phyloP scores from a whole-genome alignment of 1,140 invertebrate genomes.

The Arctopsyche grandis region DNA sequence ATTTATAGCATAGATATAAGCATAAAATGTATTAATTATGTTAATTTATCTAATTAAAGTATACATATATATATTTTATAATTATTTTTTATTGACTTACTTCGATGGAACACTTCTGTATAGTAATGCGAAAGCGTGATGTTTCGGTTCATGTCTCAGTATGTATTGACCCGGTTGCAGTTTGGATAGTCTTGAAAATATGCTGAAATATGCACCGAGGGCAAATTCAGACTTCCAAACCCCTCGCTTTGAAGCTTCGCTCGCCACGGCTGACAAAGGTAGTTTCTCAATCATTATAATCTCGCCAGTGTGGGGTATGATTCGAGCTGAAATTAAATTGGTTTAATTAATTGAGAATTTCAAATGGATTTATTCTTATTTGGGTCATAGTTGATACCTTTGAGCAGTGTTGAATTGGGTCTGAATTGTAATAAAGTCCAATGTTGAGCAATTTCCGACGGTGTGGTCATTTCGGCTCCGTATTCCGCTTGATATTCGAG shows the following conservation, averaged over 20 bases:
- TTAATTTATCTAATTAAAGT: neutral
- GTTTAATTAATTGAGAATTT: neutral
- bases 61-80: constrained; percentile 11
- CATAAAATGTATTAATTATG: neutral
- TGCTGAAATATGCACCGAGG: constrained; percentile 59
- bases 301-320: constrained; percentile 57
- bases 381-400: constrained; percentile 57
- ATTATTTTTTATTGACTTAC: neutral
- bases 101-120: neutral
- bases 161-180: constrained; percentile 61
- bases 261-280: constrained; percentile 57
- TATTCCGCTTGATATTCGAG: constrained; percentile 63
- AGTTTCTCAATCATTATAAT: constrained; percentile 61
- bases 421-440: constrained; percentile 63
- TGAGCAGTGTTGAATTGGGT: constrained; percentile 60
- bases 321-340: constrained; percentile 58
- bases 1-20: neutral
- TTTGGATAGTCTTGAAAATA: constrained; percentile 57
- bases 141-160: constrained; percentile 59
- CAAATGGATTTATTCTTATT: neutral
- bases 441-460: constrained; percentile 60
- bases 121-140: constrained; percentile 60
- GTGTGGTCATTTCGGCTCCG: constrained; percentile 62
- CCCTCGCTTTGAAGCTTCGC: constrained; percentile 60
- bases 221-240: constrained; percentile 58